Percentiles rank a stretch among this genome's conserved stretches.
Evolutionary conservation across 2,888 invertebrate genomes (phyloP).

Genomic region (Calephelis perditalis): DNA sequence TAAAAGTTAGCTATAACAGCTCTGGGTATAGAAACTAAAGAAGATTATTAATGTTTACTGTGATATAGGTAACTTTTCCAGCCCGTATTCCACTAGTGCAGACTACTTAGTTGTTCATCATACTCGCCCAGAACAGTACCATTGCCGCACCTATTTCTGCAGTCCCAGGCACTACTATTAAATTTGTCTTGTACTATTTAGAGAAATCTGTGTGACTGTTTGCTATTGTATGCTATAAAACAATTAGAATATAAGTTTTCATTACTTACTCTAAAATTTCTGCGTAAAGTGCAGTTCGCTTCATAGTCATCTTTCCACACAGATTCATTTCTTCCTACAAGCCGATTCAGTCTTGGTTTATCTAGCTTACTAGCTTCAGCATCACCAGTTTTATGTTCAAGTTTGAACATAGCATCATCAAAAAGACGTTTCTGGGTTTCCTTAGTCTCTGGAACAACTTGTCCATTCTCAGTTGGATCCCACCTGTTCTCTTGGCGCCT

Average conservation of each 20-base stretch:
- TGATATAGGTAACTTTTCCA: too few relatives aligned
- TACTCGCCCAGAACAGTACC: too few relatives aligned
- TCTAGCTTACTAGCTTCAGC: conserved; percentile 82
- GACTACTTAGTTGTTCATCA: too few relatives aligned
- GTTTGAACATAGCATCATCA: conserved; percentile 98
- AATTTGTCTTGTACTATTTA: too few relatives aligned
- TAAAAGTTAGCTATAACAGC: too few relatives aligned
- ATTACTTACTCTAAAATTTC: conserved; percentile 88
- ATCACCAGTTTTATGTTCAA: conserved; percentile 95
- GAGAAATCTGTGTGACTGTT: too few relatives aligned
- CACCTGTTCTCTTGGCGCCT: conserved; percentile 97
- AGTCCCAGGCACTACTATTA: too few relatives aligned
- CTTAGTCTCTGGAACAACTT: conserved; percentile 94
- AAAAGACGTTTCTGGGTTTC: conserved; percentile 92
- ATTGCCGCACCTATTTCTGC: too few relatives aligned
- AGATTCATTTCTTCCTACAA: conserved; percentile 88
- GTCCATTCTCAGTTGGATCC: conserved; percentile 98
- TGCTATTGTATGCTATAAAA: too few relatives aligned
- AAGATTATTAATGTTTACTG: too few relatives aligned
- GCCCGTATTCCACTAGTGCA: too few relatives aligned
- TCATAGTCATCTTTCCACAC: conserved; percentile 96
- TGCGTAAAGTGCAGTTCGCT: conserved; percentile 90
- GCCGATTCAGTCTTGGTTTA: conserved; percentile 84
- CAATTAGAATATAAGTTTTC: not conserved
- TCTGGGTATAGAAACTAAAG: too few relatives aligned